These are phyloP conservation scores for Ammodytes marinus DNA, from an alignment of 2,113 vertebrate genomes.

Conservation along the genomic window DNA sequence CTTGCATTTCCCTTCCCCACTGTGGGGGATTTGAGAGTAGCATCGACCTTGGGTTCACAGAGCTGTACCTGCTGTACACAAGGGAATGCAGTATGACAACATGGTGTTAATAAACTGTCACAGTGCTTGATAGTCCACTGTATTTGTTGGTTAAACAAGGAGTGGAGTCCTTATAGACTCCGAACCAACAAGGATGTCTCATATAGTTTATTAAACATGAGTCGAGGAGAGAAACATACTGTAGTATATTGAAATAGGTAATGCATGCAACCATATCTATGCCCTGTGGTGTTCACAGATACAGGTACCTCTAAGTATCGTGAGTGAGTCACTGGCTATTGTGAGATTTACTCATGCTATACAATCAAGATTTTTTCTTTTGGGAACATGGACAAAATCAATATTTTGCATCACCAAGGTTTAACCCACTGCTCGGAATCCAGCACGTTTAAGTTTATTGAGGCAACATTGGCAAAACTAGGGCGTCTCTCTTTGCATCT, in stretches of 20 bases:
- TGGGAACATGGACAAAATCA: slow-evolving; percentile 31
- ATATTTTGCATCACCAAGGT: slow-evolving; percentile 35
- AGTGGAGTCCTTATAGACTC: slow-evolving; percentile 25
- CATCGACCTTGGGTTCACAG: slow-evolving; percentile 51
- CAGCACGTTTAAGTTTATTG: slow-evolving; percentile 60
- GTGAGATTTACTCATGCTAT: slow-evolving; percentile 5
- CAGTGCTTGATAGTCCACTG: slow-evolving; percentile 7
- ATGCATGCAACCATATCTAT: background rate
- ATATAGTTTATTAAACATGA: slow-evolving; percentile 8
- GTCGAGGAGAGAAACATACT: background rate
- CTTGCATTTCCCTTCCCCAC: slow-evolving; percentile 11
- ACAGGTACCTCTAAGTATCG: background rate
- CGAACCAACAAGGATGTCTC: slow-evolving; percentile 5
- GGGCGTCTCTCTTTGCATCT: slow-evolving; percentile 66
- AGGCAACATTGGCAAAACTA: slow-evolving; percentile 63
- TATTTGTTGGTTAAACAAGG: slow-evolving; percentile 36
- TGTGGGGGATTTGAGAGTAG: slow-evolving; percentile 27
- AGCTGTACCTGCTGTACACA: slow-evolving; percentile 47
- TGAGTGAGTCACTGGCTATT: slow-evolving; percentile 5
- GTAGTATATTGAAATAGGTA: background rate
- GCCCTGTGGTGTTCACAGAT: background rate
- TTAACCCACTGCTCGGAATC: slow-evolving; percentile 54
- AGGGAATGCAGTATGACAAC: slow-evolving; percentile 50
- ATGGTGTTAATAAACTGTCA: slow-evolving; percentile 50
- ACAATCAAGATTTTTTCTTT: slow-evolving; percentile 23